Conservation (phyloP, 2,113 vertebrate species). For the Sprattus sprattus region DNA sequence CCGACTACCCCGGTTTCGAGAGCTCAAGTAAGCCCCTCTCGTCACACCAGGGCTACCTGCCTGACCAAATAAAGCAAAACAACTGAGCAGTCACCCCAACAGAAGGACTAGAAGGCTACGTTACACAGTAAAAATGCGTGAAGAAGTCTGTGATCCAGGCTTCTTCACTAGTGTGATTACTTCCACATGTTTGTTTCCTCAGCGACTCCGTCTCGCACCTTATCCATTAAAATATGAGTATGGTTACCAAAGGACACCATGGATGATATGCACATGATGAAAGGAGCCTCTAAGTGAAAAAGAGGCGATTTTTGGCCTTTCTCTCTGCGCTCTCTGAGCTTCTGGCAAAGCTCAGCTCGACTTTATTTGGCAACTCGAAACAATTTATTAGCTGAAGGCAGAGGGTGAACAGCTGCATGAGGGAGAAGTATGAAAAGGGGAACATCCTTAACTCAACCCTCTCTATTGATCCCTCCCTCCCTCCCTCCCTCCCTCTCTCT, state of each 20-base stretch:
- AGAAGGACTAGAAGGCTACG: neutral
- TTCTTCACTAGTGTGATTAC: neutral
- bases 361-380: slow-evolving; percentile 38
- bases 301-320: neutral
- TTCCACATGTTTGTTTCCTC: neutral
- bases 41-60: neutral
- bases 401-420: slow-evolving; percentile 32
- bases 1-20: slow-evolving; percentile 78
- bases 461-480: neutral
- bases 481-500: slow-evolving; percentile 10
- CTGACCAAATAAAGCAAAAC: neutral
- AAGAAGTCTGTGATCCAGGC: neutral
- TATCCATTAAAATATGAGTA: neutral
- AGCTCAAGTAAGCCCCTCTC: slow-evolving; percentile 69
- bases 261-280: neutral
- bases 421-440: neutral
- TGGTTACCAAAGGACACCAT: neutral
- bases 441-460: slow-evolving; percentile 6
- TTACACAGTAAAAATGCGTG: neutral
- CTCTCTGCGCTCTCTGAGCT: neutral
- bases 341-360: slow-evolving; percentile 27
- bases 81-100: neutral
- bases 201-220: neutral
- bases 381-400: slow-evolving; percentile 56
- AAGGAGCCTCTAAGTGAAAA: neutral